Base-by-base conservation (phyloP, 2,888 invertebrate genomes). In the Caenorhabditis japonica region DNA sequence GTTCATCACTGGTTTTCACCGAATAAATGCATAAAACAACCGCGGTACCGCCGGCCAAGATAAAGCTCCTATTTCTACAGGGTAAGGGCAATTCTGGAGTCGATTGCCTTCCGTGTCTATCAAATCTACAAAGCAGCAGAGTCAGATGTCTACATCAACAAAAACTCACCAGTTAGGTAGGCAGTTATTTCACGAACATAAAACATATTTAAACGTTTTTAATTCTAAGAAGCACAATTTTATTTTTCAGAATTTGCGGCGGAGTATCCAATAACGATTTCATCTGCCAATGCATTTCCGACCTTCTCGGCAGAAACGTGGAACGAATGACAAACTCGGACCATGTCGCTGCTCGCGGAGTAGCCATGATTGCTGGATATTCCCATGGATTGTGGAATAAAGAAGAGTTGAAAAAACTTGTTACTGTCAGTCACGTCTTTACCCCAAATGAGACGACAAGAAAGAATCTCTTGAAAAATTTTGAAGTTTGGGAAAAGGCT, bases 201-300 rank as follows among this genome's bases (percentile, higher is more conserved):
- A 10, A 30, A 30, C 5, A 36, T 39, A 12, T 17, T 17, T 44
- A n/a, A 23, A 64, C 15, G 10, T 53, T 13, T 12, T 25, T 36
- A 4, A 27, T 7, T 10, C 27, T 13, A 15, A 34, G n/a, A n/a
- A n/a, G n/a, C n/a, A 13, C 41, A 34, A 51, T 8, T 4, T 10
- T 17, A 17, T 13, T 23, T 69, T 76, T 44, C 88, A 95, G 96
- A 85, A 91, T 94, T 71, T 94, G 96, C 88, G 97, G 97, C 2
- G 97, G 97, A n/a, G 95, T 97, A n/a, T 93, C 95, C 0, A 92
- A 92, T 76, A 97, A 95, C 88, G 92, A 95, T 89, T 97, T 97
- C 87, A 90, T 97, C 43, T 92, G 94, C 82, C 95, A 96, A 88
- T 89, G 94, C 66, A 91, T 97, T 78, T 92, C 95, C 0, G 94